Evolutionary conservation across 2,888 invertebrate genomes (phyloP).

Genomic region (Seira musarum): DNA sequence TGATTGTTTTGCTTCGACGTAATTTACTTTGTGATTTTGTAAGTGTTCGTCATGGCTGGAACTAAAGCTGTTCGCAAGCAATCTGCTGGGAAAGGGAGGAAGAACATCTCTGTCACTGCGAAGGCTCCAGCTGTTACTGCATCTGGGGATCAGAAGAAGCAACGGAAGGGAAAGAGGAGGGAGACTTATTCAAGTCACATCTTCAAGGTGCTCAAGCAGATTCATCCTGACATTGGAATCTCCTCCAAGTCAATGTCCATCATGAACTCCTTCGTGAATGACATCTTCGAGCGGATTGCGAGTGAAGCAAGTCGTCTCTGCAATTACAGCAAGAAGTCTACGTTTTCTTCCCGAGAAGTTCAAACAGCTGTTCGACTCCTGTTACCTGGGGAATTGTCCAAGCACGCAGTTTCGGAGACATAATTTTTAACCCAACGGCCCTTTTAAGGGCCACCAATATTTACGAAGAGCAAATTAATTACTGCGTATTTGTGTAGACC

Average conservation of each 20-base stretch:
- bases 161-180: slow-evolving; percentile 75
- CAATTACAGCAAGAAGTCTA: slow-evolving; percentile 74
- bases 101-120: no score
- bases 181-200: slow-evolving; percentile 75
- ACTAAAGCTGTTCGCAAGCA: no score
- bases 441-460: slow-evolving; percentile 61
- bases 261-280: slow-evolving; percentile 71
- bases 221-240: slow-evolving; percentile 73
- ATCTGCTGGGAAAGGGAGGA: no score
- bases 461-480: slow-evolving; percentile 29
- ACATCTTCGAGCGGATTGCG: slow-evolving; percentile 74
- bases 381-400: slow-evolving; percentile 74
- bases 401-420: slow-evolving; percentile 74
- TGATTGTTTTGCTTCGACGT: no score
- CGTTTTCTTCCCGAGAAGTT: slow-evolving; percentile 74
- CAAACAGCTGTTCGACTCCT: slow-evolving; percentile 73
- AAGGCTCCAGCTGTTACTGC: no score
- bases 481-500: no score
- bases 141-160: no score
- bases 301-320: slow-evolving; percentile 72
- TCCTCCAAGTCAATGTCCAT: slow-evolving; percentile 74
- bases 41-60: no score
- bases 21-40: no score
- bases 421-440: slow-evolving; percentile 55
- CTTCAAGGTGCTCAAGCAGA: slow-evolving; percentile 72